phyloP scores from a whole-genome alignment of 2,797 vertebrate genomes.

The Megaceryle alcyon region DNA sequence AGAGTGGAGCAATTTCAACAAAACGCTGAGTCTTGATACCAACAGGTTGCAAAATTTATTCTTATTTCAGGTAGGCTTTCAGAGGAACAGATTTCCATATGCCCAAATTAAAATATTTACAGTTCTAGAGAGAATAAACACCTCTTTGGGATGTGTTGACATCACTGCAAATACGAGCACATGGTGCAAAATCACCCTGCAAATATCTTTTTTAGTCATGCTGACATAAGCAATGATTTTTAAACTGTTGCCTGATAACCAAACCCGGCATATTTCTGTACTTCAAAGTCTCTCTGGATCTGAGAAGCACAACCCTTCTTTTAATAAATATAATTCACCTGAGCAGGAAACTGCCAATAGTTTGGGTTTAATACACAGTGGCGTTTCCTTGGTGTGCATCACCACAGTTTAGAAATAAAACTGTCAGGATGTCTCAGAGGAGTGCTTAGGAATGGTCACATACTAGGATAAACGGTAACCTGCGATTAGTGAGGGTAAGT shows the following conservation, averaged over 20 bases:
- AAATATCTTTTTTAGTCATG: constrained; percentile 12
- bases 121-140: background rate
- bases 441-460: background rate
- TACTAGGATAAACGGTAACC: background rate
- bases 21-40: background rate
- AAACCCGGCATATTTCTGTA: background rate
- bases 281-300: background rate
- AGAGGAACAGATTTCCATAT: constrained; percentile 9
- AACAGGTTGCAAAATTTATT: background rate
- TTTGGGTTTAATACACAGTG: background rate
- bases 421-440: background rate
- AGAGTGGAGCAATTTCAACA: background rate
- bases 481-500: background rate
- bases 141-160: background rate
- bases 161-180: background rate
- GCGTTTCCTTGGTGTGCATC: background rate
- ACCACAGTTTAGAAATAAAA: background rate
- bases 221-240: constrained; percentile 18
- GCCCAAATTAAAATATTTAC: background rate
- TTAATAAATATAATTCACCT: background rate
- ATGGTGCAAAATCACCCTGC: background rate
- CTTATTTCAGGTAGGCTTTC: background rate
- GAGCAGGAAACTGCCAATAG: background rate
- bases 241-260: background rate
- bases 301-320: background rate